phyloP scores from a whole-genome alignment of 1,140 invertebrate genomes.

The Antheraea pernyi region DNA sequence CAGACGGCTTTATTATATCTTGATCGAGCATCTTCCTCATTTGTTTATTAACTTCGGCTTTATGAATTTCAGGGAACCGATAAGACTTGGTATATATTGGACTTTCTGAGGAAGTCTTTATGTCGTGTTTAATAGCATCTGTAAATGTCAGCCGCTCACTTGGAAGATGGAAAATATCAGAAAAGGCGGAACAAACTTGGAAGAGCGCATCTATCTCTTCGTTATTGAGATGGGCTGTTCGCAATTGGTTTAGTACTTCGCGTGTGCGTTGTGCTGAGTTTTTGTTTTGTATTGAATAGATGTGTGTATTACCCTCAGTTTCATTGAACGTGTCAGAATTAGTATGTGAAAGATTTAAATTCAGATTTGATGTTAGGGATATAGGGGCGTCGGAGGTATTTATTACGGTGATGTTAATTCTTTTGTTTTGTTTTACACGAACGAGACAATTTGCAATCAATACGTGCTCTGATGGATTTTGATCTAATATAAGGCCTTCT shows the following conservation, averaged over 20 bases:
- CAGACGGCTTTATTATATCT: conserved; percentile 44
- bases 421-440: conserved; percentile 30
- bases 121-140: conserved; percentile 27
- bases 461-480: conserved; percentile 16
- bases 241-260: conserved; percentile 23
- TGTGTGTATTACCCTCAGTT: background rate
- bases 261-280: background rate
- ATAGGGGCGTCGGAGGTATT: conserved; percentile 22
- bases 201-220: conserved; percentile 27
- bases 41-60: conserved; percentile 52
- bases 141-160: conserved; percentile 25
- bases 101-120: conserved; percentile 25
- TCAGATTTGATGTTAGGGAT: conserved; percentile 23
- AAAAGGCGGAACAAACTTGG: conserved; percentile 25
- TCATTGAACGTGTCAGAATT: background rate
- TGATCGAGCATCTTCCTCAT: conserved; percentile 47
- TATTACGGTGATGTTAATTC: conserved; percentile 19
- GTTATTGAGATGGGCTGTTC: conserved; percentile 28
- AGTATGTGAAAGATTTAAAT: conserved; percentile 6
- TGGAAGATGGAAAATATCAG: conserved; percentile 33
- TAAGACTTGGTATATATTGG: conserved; percentile 39
- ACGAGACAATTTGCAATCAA: conserved; percentile 30
- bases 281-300: background rate
- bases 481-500: conserved; percentile 27
- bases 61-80: conserved; percentile 48